Percentiles rank a stretch among this genome's conserved stretches.
Evolutionary conservation across 30 jellyfish, hydroid and myxozoan species (phyloP).

Genomic region (Aurelia aurita complex sp. Pacific): DNA sequence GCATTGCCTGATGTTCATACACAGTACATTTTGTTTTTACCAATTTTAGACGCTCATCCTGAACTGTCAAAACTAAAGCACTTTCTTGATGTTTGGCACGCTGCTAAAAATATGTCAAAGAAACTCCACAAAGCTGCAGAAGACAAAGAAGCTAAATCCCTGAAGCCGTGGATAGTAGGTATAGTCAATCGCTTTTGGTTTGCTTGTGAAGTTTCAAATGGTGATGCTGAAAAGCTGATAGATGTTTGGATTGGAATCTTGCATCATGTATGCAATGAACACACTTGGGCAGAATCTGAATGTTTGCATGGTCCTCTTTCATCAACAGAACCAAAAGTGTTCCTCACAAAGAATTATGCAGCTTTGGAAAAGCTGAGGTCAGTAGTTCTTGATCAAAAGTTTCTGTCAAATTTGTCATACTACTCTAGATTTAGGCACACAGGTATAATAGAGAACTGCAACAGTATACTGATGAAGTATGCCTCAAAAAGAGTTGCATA

Average conservation of each 20-base stretch:
- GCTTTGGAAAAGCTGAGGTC: too few relatives aligned
- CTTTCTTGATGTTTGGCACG: too few relatives aligned
- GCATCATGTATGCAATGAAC: neutral
- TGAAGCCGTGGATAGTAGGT: slow-evolving; percentile 8
- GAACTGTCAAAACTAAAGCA: too few relatives aligned
- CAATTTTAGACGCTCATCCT: too few relatives aligned
- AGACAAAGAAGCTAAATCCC: neutral
- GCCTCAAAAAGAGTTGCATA: slow-evolving; percentile 5
- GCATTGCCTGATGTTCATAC: too few relatives aligned
- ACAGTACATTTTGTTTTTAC: neutral
- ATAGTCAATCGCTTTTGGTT: slow-evolving; percentile 25
- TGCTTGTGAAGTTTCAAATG: neutral
- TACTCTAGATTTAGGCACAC: too few relatives aligned
- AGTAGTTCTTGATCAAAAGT: too few relatives aligned
- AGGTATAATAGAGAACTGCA: neutral
- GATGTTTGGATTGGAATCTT: slow-evolving; percentile 1
- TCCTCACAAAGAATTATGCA: neutral
- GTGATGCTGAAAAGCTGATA: slow-evolving; percentile 2
- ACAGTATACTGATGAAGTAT: neutral
- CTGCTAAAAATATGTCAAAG: too few relatives aligned
- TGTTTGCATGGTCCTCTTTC: slow-evolving; percentile 14
- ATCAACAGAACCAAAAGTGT: neutral
- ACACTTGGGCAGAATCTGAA: neutral
- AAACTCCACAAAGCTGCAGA: neutral
- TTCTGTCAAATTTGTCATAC: too few relatives aligned